These are phyloP conservation scores for Pycnonotus jocosus DNA, from an alignment of 2,113 vertebrate species.

Conservation along the genomic window DNA sequence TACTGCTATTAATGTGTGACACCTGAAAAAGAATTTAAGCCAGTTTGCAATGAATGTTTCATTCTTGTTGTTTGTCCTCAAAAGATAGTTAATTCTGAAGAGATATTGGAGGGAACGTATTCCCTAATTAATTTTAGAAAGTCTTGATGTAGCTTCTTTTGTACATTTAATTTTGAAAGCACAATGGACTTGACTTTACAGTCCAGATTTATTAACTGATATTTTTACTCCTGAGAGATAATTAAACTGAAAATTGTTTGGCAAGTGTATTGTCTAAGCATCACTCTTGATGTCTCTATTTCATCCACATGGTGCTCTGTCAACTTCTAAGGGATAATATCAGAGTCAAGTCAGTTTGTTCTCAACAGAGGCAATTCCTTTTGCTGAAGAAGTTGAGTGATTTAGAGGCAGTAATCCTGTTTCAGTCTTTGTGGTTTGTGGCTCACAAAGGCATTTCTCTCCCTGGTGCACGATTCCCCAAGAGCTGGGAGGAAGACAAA, in stretches of 20 bases:
- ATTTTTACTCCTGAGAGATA: background rate
- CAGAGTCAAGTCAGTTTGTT: background rate
- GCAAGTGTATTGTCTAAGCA: background rate
- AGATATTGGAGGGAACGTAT: background rate
- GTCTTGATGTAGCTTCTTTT: background rate
- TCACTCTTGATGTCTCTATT: background rate
- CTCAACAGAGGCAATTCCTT: background rate
- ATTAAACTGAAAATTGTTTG: background rate
- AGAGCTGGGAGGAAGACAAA: background rate
- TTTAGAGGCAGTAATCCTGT: background rate
- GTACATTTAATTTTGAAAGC: background rate
- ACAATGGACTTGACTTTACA: background rate
- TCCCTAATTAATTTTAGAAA: background rate
- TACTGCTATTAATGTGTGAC: background rate
- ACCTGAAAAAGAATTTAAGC: background rate
- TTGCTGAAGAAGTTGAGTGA: background rate
- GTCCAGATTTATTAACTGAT: background rate
- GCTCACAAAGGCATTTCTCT: background rate
- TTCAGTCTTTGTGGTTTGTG: background rate
- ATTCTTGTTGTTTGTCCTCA: background rate
- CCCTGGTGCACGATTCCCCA: accelerated
- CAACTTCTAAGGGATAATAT: background rate
- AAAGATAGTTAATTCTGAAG: background rate
- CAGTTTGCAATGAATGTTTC: background rate
- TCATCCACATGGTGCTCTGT: background rate